Evolutionary conservation across 2,113 vertebrate genomes (phyloP).

Genomic region (Elephas maximus): DNA sequence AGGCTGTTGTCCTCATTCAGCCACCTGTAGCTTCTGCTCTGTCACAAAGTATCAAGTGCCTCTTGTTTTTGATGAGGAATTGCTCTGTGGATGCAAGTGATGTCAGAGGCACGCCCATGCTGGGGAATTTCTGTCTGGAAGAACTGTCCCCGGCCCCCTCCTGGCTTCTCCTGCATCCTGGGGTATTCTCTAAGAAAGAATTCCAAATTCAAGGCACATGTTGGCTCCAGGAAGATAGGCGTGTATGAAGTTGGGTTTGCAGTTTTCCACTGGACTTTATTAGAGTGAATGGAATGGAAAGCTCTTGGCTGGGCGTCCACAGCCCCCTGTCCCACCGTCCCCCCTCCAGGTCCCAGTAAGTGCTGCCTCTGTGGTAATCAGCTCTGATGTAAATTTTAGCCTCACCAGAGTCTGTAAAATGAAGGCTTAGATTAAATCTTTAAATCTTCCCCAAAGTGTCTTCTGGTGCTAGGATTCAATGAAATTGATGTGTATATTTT

Average conservation of each 20-base stretch:
- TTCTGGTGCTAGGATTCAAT: background rate
- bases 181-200: conserved; percentile 9
- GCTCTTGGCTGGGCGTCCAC: background rate
- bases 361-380: background rate
- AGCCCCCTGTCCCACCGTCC: background rate
- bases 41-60: background rate
- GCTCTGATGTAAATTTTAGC: background rate
- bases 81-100: background rate
- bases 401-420: background rate
- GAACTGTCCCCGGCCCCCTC: background rate
- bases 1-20: background rate
- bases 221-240: background rate
- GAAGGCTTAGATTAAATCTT: background rate
- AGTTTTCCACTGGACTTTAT: background rate
- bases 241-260: background rate
- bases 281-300: background rate
- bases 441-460: background rate
- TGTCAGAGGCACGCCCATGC: background rate
- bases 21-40: accelerated
- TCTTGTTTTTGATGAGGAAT: background rate
- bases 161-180: background rate
- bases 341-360: background rate
- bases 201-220: background rate
- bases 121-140: background rate
- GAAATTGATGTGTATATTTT: conserved; percentile 11